A percentile compares a stretch with the other conserved stretches of the same genome.
These are phyloP conservation scores for Misgurnus mizolepis DNA, from an alignment of 2,113 vertebrate genomes.

Conservation along the genomic window DNA sequence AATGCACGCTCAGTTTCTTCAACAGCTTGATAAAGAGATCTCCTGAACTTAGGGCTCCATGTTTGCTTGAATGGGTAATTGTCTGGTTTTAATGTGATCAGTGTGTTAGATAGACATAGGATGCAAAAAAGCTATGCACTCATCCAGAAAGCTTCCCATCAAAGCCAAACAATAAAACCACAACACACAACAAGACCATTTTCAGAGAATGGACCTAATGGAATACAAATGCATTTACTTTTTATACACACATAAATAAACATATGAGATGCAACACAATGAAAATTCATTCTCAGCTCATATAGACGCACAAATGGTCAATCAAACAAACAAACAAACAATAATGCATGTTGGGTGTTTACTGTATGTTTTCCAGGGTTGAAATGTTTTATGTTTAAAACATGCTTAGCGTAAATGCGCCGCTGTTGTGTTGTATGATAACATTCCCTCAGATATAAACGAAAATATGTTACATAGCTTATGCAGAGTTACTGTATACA, in stretches of 20 bases:
- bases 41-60: conserved; percentile 9
- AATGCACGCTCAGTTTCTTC: not conserved
- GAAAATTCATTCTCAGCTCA: too few species aligned
- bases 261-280: too few species aligned
- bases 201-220: conserved; percentile 38
- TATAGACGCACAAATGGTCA: too few species aligned
- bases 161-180: conserved; percentile 41
- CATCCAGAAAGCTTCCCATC: conserved; percentile 53
- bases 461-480: too few species aligned
- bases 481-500: too few species aligned
- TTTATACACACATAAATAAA: conserved; percentile 8
- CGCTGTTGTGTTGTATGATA: too few species aligned
- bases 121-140: conserved; percentile 44
- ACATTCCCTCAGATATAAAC: too few species aligned
- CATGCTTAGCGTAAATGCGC: too few species aligned
- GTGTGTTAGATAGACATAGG: conserved; percentile 1
- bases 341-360: too few species aligned
- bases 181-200: not conserved
- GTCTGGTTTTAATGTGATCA: conserved; percentile 30
- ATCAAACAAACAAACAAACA: too few species aligned
- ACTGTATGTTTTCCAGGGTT: too few species aligned
- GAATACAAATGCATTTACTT: conserved; percentile 22
- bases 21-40: not conserved
- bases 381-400: too few species aligned
- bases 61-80: conserved; percentile 19